phyloP scores from a whole-genome alignment of 2,888 invertebrate species.

The Biston stratarius region DNA sequence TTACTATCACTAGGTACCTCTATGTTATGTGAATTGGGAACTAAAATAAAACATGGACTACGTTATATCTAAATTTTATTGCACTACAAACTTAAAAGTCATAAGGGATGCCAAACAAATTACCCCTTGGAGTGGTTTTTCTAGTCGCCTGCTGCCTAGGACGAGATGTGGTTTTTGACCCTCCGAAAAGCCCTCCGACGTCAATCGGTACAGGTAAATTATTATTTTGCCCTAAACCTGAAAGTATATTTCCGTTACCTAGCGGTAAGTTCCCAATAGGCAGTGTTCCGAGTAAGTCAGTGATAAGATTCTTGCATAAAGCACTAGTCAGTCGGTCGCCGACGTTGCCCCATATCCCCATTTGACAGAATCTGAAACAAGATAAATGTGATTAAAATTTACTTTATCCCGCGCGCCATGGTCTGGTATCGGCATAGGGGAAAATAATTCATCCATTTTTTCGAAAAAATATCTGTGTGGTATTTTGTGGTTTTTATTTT shows the following conservation, averaged over 20 bases:
- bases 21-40: too few species aligned
- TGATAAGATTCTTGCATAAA: conserved; percentile 80
- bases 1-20: too few species aligned
- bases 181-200: conserved; percentile 26
- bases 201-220: conserved; percentile 16
- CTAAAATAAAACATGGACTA: too few species aligned
- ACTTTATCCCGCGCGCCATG: too few species aligned
- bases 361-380: conserved; percentile 87
- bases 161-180: conserved; percentile 11
- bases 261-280: conserved; percentile 21
- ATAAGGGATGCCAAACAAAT: conserved; percentile 46
- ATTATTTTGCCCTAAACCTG: conserved; percentile 2
- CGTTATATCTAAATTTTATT: not conserved
- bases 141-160: conserved; percentile 24
- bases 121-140: conserved; percentile 37
- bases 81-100: conserved; percentile 43
- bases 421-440: too few species aligned
- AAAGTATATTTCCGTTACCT: conserved; percentile 17
- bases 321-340: conserved; percentile 84
- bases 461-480: too few species aligned
- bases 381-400: not conserved
- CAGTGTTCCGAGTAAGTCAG: conserved; percentile 54
- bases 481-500: too few species aligned
- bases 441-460: too few species aligned
- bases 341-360: conserved; percentile 89